Evolutionary conservation across 2,113 vertebrate genomes (phyloP), one percentile per base, ranked within the genome.

Genomic region (Chaetorhynchus papuensis): DNA sequence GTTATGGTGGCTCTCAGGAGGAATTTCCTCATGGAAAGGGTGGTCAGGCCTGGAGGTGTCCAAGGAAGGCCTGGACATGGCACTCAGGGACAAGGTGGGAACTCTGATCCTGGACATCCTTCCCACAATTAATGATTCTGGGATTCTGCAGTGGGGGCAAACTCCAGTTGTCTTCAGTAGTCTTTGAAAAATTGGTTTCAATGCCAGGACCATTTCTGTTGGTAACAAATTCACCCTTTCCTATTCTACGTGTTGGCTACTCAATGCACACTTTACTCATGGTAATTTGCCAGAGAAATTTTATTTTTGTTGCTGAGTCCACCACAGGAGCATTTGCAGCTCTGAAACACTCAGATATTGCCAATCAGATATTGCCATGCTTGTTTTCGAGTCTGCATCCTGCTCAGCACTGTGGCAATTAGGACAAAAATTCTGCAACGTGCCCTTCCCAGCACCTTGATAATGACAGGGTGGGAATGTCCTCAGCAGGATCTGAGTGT

Each of bases 61-160:
- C 63, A 23, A 42, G 63, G 4, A 13, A 61, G n/a, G 30, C 4
- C 18, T 49, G 71, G 49, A 30, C 0, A 0, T 41, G 54, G 14
- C 79, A 22, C 47, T 68, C 24, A 41, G 24, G 4, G n/a, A 18
- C 45, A 60, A 47, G 21, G 17, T 41, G 39, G 54, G 47, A 53
- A 42, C 35, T 90, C 39, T 53, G 45, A 45, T 45, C 63, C 23
- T 60, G 64, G 47, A 13, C 15, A 45, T 20, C 33, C 4, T 69
- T 61, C 33, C 28, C n/a, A 47, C 0, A 12, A 12, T 37, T 13
- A 28, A 26, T 8, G 15, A 11, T 54, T 49, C 63, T 63, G 22
- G 27, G 31, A 63, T 37, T 57, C 28, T 70, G 52, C 74, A 47
- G 26, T 22, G 30, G 50, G 17, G 30, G 4, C 27, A 77, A 83